Evolutionary conservation across 2,113 vertebrate species (phyloP).

Genomic region (Anguilla rostrata): DNA sequence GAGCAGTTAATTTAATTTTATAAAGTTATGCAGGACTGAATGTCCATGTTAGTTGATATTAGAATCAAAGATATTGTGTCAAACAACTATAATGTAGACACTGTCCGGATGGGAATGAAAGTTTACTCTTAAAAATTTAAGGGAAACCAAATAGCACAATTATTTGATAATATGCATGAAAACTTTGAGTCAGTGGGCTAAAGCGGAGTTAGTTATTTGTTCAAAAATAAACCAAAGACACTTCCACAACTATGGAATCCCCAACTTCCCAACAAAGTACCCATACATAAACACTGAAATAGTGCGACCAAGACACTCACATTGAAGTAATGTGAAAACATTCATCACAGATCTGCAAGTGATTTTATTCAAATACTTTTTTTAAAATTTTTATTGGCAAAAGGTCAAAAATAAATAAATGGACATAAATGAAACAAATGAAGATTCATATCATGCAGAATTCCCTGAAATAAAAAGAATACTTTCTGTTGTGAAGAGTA

Average conservation of each 20-base stretch:
- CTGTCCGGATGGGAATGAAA: neutral
- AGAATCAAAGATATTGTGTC: neutral
- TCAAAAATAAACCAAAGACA: neutral
- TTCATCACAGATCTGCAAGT: neutral
- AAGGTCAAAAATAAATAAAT: conserved; percentile 48
- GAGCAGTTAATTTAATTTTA: neutral
- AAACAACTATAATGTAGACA: neutral
- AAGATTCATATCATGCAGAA: conserved; percentile 56
- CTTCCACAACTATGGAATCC: neutral
- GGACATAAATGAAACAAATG: conserved; percentile 52
- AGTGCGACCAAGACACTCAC: neutral
- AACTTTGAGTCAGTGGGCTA: neutral
- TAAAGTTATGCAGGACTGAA: neutral
- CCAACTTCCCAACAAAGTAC: neutral
- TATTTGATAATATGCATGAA: neutral
- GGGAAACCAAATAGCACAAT: neutral
- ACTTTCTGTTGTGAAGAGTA: conserved; percentile 45
- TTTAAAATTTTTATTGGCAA: conserved; percentile 61
- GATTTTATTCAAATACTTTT: conserved; percentile 50
- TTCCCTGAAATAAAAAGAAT: conserved; percentile 58
- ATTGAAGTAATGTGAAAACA: neutral
- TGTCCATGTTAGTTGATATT: neutral
- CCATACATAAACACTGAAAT: conserved; percentile 20
- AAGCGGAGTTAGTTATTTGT: neutral
- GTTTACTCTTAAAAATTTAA: too few relatives aligned